phyloP scores from a whole-genome alignment of 2,797 vertebrate species.

The Euthynnus affinis region DNA sequence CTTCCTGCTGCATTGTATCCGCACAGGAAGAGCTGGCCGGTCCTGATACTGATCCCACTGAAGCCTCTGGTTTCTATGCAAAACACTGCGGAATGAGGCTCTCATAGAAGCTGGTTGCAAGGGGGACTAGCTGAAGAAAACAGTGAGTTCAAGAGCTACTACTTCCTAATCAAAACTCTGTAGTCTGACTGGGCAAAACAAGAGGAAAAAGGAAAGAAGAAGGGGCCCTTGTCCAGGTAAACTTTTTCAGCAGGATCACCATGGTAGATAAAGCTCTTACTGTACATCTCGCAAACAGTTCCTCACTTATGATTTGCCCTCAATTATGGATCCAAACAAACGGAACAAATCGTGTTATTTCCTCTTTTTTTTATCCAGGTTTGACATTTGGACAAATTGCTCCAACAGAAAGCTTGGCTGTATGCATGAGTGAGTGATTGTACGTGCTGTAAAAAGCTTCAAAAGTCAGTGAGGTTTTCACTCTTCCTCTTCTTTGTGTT shows the following conservation, averaged over 20 bases:
- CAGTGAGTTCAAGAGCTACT: slow-evolving; percentile 74
- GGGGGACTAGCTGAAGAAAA: slow-evolving; percentile 61
- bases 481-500: background rate
- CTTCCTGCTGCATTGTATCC: slow-evolving; percentile 87
- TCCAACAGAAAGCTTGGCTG: slow-evolving; percentile 32
- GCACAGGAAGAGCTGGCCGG: slow-evolving; percentile 87
- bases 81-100: slow-evolving; percentile 63
- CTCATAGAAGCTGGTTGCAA: slow-evolving; percentile 49
- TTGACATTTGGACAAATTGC: slow-evolving; percentile 35
- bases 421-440: background rate
- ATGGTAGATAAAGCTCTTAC: slow-evolving; percentile 48
- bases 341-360: slow-evolving; percentile 44
- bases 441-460: background rate
- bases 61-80: slow-evolving; percentile 68
- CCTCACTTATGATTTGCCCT: slow-evolving; percentile 46
- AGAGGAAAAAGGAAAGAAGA: slow-evolving; percentile 77
- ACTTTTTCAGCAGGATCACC: slow-evolving; percentile 57
- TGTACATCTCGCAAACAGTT: slow-evolving; percentile 57
- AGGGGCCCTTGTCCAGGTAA: slow-evolving; percentile 66
- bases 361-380: slow-evolving; percentile 26
- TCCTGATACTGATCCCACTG: slow-evolving; percentile 84
- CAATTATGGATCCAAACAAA: slow-evolving; percentile 56
- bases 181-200: slow-evolving; percentile 75
- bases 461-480: background rate
- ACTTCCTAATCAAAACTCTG: slow-evolving; percentile 84